Conservation (phyloP, 2,888 invertebrate species). For the Endotricha flammealis region DNA sequence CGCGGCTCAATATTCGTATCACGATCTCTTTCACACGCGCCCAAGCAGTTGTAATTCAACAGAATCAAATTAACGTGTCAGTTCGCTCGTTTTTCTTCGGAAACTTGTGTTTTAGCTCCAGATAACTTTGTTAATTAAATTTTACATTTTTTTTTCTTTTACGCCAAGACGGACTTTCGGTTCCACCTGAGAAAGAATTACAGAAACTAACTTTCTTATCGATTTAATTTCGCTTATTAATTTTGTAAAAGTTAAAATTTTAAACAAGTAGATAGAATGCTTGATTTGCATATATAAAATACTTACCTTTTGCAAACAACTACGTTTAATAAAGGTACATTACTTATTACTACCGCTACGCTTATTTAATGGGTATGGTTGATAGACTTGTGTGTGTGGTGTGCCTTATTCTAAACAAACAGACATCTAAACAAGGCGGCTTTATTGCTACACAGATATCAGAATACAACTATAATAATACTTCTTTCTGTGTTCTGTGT, state of each 20-base stretch:
- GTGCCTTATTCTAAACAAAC: too few relatives aligned
- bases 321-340: too few relatives aligned
- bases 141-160: slow-evolving; percentile 57
- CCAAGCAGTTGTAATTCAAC: slow-evolving; percentile 61
- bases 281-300: background rate
- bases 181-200: slow-evolving; percentile 41
- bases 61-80: slow-evolving; percentile 73
- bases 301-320: background rate
- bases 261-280: too few relatives aligned
- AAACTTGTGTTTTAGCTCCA: slow-evolving; percentile 72
- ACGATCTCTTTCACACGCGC: slow-evolving; percentile 56
- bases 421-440: too few relatives aligned
- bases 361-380: too few relatives aligned
- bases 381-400: too few relatives aligned
- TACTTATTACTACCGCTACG: too few relatives aligned
- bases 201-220: slow-evolving; percentile 10
- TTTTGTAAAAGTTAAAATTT: background rate
- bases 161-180: slow-evolving; percentile 30
- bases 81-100: slow-evolving; percentile 68
- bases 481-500: too few relatives aligned
- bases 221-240: slow-evolving; percentile 8
- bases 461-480: too few relatives aligned
- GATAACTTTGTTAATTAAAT: slow-evolving; percentile 76
- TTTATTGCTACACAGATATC: too few relatives aligned
- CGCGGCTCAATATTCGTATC: slow-evolving; percentile 44